Base-by-base conservation (phyloP, 2,888 invertebrate species). In the Cephus sareptanus region DNA sequence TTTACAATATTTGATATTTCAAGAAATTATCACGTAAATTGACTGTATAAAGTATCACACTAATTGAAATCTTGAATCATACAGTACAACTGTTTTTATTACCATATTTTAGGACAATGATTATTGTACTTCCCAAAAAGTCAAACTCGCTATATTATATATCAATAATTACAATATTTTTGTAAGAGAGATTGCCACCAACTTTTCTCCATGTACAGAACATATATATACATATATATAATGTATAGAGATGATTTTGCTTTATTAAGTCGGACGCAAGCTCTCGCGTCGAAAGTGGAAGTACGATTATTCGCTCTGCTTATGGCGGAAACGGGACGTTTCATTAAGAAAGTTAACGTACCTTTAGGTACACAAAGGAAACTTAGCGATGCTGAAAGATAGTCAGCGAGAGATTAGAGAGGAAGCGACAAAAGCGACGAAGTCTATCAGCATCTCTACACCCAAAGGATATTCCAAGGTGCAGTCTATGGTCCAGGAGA, bases 311-410 rank as follows among this genome's bases (percentile, higher is more conserved):
- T 56, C 56, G 23, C 56, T 56, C 56, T 56, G 56, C 23, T 56
- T 56, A 56, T 56, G 56, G 56, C 23, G 56, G 31, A 31, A 71
- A 23, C 31, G 9, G 31, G 1, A 71, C 31, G 31, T 71, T 76
- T 79, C 79, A 88, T 80, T 88, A 85, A 85, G 84, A 81, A 85
- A 83, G 83, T 88, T 89, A 83, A 81, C 82, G 86, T 85, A 86
- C 87, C 86, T 86, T 79, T 81, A 91, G 91, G 90, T 91, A 84
- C 90, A 91, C 89, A 91, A 89, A 82, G 91, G 91, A 81, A 91
- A 91, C 85, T 87, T 91, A 85, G 81, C 87, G 40, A 86, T 84
- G 74, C 84, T 91, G 78, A 91, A 90, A 87, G 90, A 90, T 77
- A 90, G 86, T 80, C 90, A 90, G 76, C 88, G 86, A 81, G 88